These are phyloP conservation scores for Sarotherodon lohbergeri DNA, from an alignment of 2,113 vertebrate species.

Conservation along the genomic window DNA sequence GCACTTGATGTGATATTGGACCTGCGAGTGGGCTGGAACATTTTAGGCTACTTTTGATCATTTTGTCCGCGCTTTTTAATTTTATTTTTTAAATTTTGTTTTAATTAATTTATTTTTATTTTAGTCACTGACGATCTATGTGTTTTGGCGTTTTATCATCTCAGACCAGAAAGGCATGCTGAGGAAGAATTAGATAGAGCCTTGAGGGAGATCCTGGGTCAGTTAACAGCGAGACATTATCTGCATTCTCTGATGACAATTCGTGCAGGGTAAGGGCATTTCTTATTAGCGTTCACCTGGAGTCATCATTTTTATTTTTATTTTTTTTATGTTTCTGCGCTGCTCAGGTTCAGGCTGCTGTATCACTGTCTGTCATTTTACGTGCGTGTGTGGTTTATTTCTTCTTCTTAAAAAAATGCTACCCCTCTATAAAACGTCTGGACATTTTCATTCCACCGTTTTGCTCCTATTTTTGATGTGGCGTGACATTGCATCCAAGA, in stretches of 20 bases:
- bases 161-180: slow-evolving; percentile 83
- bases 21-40: slow-evolving; percentile 22
- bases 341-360: slow-evolving; percentile 46
- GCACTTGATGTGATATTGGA: background rate
- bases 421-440: background rate
- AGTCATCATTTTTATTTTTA: slow-evolving; percentile 22
- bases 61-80: slow-evolving; percentile 53
- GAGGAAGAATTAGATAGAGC: slow-evolving; percentile 92
- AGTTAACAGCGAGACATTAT: slow-evolving; percentile 90
- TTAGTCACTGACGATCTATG: slow-evolving; percentile 69
- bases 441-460: background rate
- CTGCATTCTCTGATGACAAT: slow-evolving; percentile 90
- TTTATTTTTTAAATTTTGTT: background rate
- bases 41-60: slow-evolving; percentile 60
- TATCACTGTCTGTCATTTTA: slow-evolving; percentile 32
- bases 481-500: slow-evolving; percentile 3
- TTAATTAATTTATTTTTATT: background rate
- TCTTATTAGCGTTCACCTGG: slow-evolving; percentile 70
- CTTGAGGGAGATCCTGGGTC: slow-evolving; percentile 91
- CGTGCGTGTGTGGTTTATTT: background rate
- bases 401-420: background rate
- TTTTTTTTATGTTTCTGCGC: background rate
- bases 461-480: background rate
- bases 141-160: slow-evolving; percentile 78
- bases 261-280: slow-evolving; percentile 87